Conservation (phyloP, 2,888 invertebrate species). For the Andrena bucephala region DNA sequence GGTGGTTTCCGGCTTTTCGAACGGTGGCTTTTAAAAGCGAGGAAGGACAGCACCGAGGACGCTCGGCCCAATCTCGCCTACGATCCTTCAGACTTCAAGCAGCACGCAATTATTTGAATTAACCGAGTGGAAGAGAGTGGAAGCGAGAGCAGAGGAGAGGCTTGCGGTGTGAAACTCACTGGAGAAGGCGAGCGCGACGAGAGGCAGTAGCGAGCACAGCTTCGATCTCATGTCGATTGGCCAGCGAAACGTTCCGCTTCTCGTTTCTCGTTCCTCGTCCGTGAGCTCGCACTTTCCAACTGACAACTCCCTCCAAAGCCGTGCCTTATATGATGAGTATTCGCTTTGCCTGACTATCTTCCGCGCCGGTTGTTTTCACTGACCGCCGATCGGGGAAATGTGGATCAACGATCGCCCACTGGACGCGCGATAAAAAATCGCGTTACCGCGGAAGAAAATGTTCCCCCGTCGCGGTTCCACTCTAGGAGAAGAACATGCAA, state of each 20-base stretch:
- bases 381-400: constrained; percentile 72
- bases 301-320: constrained; percentile 79
- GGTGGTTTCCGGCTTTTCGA: constrained; percentile 16
- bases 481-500: no score
- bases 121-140: no score
- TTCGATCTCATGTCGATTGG: constrained; percentile 73
- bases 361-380: constrained; percentile 76
- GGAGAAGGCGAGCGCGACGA: constrained; percentile 65
- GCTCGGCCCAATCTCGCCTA: no score
- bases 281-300: constrained; percentile 82
- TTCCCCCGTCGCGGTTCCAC: background rate
- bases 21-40: no score
- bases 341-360: constrained; percentile 66
- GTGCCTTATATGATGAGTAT: constrained; percentile 77
- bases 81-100: no score
- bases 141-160: background rate
- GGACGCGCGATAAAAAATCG: background rate
- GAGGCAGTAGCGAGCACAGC: constrained; percentile 65
- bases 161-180: constrained; percentile 70
- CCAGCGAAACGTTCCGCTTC: constrained; percentile 52
- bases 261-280: constrained; percentile 68
- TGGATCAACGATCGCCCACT: constrained; percentile 64
- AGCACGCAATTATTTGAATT: no score
- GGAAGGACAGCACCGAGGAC: no score
- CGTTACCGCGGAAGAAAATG: background rate